A percentile compares a stretch with the other conserved stretches of the same genome.
These are phyloP conservation scores for Numenius arquata DNA, from an alignment of 2,113 vertebrate species.

Conservation along the genomic window DNA sequence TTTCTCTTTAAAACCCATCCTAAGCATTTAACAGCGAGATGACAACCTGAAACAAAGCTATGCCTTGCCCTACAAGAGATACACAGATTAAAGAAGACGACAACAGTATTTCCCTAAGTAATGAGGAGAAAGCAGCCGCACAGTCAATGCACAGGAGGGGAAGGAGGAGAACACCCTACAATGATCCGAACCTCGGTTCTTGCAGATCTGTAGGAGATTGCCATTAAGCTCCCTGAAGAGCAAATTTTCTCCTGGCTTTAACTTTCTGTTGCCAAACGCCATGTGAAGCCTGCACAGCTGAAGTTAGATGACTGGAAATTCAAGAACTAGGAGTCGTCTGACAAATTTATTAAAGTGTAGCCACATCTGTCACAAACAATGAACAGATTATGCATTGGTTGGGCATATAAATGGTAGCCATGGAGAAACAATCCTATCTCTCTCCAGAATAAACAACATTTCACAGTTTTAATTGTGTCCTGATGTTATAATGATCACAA, in stretches of 20 bases:
- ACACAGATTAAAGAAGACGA: not conserved
- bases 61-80: not conserved
- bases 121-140: not conserved
- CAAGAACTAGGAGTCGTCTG: not conserved
- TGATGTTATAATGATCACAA: constrained; percentile 58
- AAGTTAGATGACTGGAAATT: not conserved
- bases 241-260: not conserved
- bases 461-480: constrained; percentile 57
- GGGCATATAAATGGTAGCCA: not conserved
- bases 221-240: not conserved
- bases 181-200: not conserved
- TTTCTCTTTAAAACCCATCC: not conserved
- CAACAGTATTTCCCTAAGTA: not conserved
- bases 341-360: not conserved
- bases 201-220: not conserved
- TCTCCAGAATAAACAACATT: constrained; percentile 51
- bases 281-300: not conserved
- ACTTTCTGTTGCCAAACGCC: not conserved
- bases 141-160: fast-evolving
- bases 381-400: not conserved
- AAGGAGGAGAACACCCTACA: not conserved
- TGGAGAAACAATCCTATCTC: not conserved
- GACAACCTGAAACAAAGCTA: not conserved
- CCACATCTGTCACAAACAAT: not conserved
- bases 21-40: not conserved